Evolutionary conservation across 2,113 vertebrate genomes (phyloP).

Genomic region (Nycticebus coucang): DNA sequence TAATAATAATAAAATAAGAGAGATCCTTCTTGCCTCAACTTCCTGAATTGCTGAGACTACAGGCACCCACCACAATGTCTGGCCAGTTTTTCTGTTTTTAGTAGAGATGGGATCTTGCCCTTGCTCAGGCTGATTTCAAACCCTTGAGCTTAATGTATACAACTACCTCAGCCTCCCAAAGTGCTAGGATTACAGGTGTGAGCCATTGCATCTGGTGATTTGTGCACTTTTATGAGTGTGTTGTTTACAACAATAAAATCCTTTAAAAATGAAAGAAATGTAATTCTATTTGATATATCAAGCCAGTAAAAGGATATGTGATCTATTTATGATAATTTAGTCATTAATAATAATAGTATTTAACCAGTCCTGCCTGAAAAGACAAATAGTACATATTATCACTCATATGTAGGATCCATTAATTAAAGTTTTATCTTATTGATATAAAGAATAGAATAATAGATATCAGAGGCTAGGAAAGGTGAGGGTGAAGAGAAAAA

Average conservation of each 20-base stretch:
- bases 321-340: background rate
- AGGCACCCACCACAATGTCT: too few species aligned
- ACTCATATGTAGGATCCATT: background rate
- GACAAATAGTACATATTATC: background rate
- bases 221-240: background rate
- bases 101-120: too few species aligned
- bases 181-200: too few species aligned
- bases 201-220: background rate
- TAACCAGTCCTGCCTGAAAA: background rate
- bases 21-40: too few species aligned
- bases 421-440: background rate
- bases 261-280: background rate
- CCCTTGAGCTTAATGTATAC: too few species aligned
- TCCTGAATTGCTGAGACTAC: too few species aligned
- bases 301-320: background rate
- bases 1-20: too few species aligned
- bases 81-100: too few species aligned
- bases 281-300: background rate
- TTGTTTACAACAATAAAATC: background rate
- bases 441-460: background rate
- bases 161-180: too few species aligned
- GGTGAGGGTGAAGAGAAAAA: background rate
- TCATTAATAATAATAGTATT: background rate
- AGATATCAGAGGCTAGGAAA: background rate
- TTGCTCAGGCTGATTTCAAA: too few species aligned